Evolutionary conservation across 1,140 invertebrate species (phyloP), one percentile per base, ranked within the genome.

Genomic region (Lepidostoma basale): DNA sequence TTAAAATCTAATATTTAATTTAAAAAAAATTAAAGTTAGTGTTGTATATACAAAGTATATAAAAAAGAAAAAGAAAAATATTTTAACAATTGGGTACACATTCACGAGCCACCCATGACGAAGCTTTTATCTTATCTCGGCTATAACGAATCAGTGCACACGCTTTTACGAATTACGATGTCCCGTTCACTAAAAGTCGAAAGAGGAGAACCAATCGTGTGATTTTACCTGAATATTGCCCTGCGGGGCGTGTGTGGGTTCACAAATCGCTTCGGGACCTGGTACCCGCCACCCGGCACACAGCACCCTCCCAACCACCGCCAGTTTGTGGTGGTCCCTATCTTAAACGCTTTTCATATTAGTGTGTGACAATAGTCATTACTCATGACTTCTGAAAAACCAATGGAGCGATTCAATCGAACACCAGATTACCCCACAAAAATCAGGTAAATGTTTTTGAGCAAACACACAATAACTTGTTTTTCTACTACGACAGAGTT

Each of bases 91-190:
- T n/a, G n/a, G 14, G n/a, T n/a, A n/a, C n/a, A n/a, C n/a, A n/a
- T n/a, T n/a, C n/a, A n/a, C n/a, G n/a, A n/a, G n/a, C n/a, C n/a
- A n/a, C n/a, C n/a, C n/a, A n/a, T n/a, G n/a, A n/a, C n/a, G n/a
- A 20, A 54, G 65, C 54, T 68, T 65, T 72, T 73, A 73, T 73
- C 70, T 73, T 73, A 73, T 73, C 70, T 49, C 33, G 12, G 40
- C 58, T 58, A 40, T 59, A 73, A 73, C 70, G 70, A 73, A 73
- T 73, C 70, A 73, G 70, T 73, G 70, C 67, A 69, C 70, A 73
- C 70, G 70, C 70, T 69, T 69, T 67, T 69, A 69, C 67, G 70
- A 73, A 73, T 73, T 69, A 73, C 58, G 67, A 69, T 56, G 39
- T 58, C 44, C 63, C 60, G 60, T 39, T 70, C 20, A 42, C 64